Conservation (phyloP, 2,797 vertebrate species). For the Streptopelia turtur region DNA sequence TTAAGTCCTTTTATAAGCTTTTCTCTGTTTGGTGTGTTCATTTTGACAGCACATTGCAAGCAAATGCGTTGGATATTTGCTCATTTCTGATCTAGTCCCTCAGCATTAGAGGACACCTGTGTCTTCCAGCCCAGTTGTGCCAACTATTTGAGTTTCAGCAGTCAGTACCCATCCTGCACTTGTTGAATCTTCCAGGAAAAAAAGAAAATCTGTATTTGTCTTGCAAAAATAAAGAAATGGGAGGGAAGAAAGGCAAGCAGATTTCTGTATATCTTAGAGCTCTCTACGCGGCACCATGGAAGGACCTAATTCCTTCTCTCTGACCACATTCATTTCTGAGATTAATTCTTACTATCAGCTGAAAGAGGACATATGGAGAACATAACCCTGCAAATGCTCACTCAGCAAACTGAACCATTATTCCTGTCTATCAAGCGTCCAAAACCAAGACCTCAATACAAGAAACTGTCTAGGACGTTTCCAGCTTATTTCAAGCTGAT, state of each 20-base stretch:
- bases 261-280: neutral
- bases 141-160: neutral
- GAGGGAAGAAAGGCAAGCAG: neutral
- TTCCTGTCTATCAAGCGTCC: fast-evolving
- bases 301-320: neutral
- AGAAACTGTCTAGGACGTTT: neutral
- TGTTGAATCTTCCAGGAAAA: neutral
- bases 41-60: neutral
- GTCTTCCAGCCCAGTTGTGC: neutral
- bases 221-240: neutral
- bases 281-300: neutral
- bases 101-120: neutral
- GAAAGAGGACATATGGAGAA: neutral
- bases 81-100: neutral
- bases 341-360: neutral
- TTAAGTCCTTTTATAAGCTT: neutral
- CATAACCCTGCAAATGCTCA: neutral
- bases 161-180: neutral
- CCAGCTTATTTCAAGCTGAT: neutral
- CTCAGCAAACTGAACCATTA: neutral
- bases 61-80: neutral
- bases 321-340: neutral
- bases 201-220: neutral
- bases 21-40: neutral
- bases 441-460: neutral